Evolutionary conservation across 2,113 vertebrate genomes (phyloP), one percentile per base, ranked within the genome.

Genomic region (Corythornis madagascariensis): DNA sequence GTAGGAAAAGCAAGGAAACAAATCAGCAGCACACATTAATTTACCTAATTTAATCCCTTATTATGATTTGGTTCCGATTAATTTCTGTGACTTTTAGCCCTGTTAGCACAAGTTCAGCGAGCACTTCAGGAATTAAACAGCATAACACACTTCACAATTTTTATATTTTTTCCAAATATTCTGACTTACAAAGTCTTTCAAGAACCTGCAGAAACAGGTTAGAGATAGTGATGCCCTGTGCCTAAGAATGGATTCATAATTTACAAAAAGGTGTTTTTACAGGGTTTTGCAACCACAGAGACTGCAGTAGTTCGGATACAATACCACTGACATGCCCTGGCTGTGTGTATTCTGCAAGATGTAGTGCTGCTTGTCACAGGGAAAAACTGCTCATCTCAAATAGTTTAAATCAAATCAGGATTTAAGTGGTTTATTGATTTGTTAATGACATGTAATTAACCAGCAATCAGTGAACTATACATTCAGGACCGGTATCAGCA

Each of bases 401-500:
- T 3, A n/a, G 56, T 79, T 87, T 69, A 72, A 96, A 89, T 83
- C 78, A 93, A 87, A 89, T 56, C 53, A 61, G 31, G 24, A 73
- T n/a, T 50, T 26, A 84, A 90, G 31, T n/a, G 9, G 26, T 50
- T 89, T 76, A 91, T 85, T 85, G 53, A 82, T 91, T 84, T 63
- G 67, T 92, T 91, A 95, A 89, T n/a, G 28, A 67, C 40, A 48
- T 3, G 1, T n/a, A 91, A 93, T 93, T 87, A 94, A 93, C 33
- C 25, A 91, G 40, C 57, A 79, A 79, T 69, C 78, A 35, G 35
- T 33, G 65, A 76, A 85, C 35, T 87, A 61, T 26, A 79, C 25
- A 11, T 72, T 91, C 40, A 33, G 14, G 38, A 83, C 66, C 53
- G 29, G 18, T 24, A 81, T 53, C 28, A 72, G 40, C 43, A 91